Evolutionary conservation across 2,888 invertebrate species (phyloP).

Genomic region (Xylota sylvarum): DNA sequence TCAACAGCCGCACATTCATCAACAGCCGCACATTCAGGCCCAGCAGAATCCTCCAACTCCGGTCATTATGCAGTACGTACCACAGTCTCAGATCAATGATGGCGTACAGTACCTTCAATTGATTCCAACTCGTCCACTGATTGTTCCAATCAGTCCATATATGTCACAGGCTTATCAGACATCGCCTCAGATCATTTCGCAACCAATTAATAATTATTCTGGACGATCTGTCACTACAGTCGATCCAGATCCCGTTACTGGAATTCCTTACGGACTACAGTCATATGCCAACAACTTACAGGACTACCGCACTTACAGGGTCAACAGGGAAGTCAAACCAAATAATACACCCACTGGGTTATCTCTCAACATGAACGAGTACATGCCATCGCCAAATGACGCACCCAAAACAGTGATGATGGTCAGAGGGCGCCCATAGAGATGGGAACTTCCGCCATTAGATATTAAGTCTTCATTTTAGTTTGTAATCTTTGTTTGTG

Average conservation of each 20-base stretch:
- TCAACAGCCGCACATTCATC: conserved; percentile 42
- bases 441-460: neutral
- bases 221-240: conserved; percentile 62
- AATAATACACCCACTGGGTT: conserved; percentile 78
- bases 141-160: conserved; percentile 83
- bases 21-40: conserved; percentile 36
- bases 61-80: conserved; percentile 84
- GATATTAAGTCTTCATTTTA: conserved; percentile 31
- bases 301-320: conserved; percentile 81
- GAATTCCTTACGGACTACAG: conserved; percentile 80
- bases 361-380: conserved; percentile 83
- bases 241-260: conserved; percentile 73
- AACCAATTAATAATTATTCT: conserved; percentile 42
- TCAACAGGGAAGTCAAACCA: conserved; percentile 82
- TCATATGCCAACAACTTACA: conserved; percentile 78
- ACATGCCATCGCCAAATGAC: conserved; percentile 80
- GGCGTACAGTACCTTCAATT: conserved; percentile 83
- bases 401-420: conserved; percentile 75
- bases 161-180: conserved; percentile 73
- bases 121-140: conserved; percentile 83
- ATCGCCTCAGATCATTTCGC: conserved; percentile 39
- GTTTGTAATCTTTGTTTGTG: conserved; percentile 16
- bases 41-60: conserved; percentile 79
- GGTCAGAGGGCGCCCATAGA: conserved; percentile 62
- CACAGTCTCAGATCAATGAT: conserved; percentile 80